phyloP scores from a whole-genome alignment of 2,113 vertebrate species.

The Laticauda colubrina region DNA sequence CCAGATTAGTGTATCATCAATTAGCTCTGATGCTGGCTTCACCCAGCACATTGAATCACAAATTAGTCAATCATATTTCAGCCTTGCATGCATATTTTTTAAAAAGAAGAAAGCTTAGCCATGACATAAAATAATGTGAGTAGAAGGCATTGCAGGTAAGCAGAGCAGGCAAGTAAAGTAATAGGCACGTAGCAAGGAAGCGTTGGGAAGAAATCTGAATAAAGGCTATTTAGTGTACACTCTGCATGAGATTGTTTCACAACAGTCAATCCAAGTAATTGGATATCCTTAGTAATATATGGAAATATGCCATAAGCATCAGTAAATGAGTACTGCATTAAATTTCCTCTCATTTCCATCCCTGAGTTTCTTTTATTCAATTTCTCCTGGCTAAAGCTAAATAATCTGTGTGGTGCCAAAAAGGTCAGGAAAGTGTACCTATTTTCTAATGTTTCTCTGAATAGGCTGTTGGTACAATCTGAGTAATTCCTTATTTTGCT shows the following conservation, averaged over 20 bases:
- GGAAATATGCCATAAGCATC: slow-evolving; percentile 70
- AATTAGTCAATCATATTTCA: background rate
- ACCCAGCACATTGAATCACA: background rate
- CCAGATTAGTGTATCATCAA: background rate
- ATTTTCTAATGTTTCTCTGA: slow-evolving; percentile 55
- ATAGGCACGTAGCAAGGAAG: slow-evolving; percentile 40
- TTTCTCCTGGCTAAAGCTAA: slow-evolving; percentile 68
- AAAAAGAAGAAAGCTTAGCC: background rate
- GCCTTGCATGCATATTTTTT: background rate
- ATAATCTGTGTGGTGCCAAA: slow-evolving; percentile 65
- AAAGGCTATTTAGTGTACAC: slow-evolving; percentile 57
- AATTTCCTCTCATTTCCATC: slow-evolving; percentile 69
- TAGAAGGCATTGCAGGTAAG: slow-evolving; percentile 65
- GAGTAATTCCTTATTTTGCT: slow-evolving; percentile 26
- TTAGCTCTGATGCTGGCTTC: background rate
- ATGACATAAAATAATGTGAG: slow-evolving; percentile 54
- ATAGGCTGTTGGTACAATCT: slow-evolving; percentile 21
- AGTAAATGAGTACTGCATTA: slow-evolving; percentile 60
- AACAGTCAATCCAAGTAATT: slow-evolving; percentile 60
- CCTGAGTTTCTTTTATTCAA: slow-evolving; percentile 67
- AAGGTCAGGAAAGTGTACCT: slow-evolving; percentile 47
- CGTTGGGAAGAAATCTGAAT: slow-evolving; percentile 36
- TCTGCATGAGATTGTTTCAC: slow-evolving; percentile 64
- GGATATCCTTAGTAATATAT: slow-evolving; percentile 60
- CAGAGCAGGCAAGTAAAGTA: slow-evolving; percentile 61